Base-by-base conservation (phyloP, 2,113 vertebrate genomes). In the Labeo rohita region DNA sequence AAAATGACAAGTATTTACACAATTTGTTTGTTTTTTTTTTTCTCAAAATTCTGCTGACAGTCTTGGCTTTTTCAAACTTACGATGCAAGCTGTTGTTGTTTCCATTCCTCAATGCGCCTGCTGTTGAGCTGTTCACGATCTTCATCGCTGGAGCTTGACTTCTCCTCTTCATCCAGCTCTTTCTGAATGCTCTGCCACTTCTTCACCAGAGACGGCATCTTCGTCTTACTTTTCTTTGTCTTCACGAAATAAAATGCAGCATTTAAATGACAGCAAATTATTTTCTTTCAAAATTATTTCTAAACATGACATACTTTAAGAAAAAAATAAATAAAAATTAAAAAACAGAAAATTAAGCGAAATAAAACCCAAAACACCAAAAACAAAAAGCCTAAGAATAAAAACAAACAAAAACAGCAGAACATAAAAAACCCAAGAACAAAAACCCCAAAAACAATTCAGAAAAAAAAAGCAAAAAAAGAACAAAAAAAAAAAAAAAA, bases 161-260 rank as follows among this genome's bases (percentile, higher is more conserved):
- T 98, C 72, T 99, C 98, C 72, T 99, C 98, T 88, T 99, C 98
- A 4, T 99, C 98, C 82, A 99, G 87, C 93, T 99, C 98, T 72
- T 97, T 97, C 91, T 99, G 98, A 90, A 99, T 99, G 80, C 96
- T 99, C 93, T 99, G 98, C 98, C 98, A 99, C 90, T 99, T 99
- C 91, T 98, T 98, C 82, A 99, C 98, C 87, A 99, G 92, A 0
- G 98, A 99, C 0, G 98, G 98, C 98, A 99, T 99, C 92, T 99
- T 99, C 8, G 96, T 98, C 91, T 99, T 99, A 70, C 94, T 97
- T 90, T 99, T 99, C 92, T 99, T 98, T 16, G 94, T 90, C 97
- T 5, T 36, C 36, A 80, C 1, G 6, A 23, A 68, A 66, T 15
- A 36, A 36, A 59, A 39, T 12, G 11, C 49, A 3, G 49, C 11